A percentile compares a stretch with the other conserved stretches of the same genome.
Evolutionary conservation across 1,140 invertebrate species (phyloP).

Genomic region (Asobara japonica): DNA sequence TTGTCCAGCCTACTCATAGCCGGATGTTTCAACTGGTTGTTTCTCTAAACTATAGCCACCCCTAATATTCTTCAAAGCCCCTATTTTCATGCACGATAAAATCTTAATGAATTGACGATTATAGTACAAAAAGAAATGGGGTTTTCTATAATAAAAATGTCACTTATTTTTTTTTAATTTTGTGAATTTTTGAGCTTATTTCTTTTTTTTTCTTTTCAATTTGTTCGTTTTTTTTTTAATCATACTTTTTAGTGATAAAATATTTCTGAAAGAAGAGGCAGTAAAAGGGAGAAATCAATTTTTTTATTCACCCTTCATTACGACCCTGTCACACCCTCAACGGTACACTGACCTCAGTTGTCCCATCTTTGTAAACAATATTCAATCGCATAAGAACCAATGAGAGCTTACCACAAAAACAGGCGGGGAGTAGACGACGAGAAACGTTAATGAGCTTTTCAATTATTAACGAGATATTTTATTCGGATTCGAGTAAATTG

Average conservation of each 20-base stretch:
- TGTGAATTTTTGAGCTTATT: too few relatives aligned
- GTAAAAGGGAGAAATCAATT: background rate
- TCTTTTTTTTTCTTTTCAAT: background rate
- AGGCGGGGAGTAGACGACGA: background rate
- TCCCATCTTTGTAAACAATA: background rate
- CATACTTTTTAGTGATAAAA: too few relatives aligned
- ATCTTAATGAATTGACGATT: background rate
- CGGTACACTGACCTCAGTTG: background rate
- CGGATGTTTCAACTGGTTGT: conserved; percentile 9
- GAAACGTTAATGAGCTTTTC: background rate
- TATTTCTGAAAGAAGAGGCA: too few relatives aligned
- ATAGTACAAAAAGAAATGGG: background rate
- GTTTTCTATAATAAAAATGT: background rate
- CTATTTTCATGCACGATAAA: background rate
- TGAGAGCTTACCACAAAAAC: background rate
- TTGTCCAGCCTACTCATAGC: background rate
- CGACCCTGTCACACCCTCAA: conserved; percentile 6
- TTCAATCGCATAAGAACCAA: background rate
- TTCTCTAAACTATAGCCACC: background rate
- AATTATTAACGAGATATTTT: too few relatives aligned
- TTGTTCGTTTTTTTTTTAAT: too few relatives aligned
- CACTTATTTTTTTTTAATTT: too few relatives aligned
- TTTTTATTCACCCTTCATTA: conserved; percentile 6
- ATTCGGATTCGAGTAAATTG: too few relatives aligned
- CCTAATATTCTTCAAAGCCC: background rate